Base-by-base conservation (phyloP, 2,888 invertebrate species). In the Drosophila hawaiiensis region DNA sequence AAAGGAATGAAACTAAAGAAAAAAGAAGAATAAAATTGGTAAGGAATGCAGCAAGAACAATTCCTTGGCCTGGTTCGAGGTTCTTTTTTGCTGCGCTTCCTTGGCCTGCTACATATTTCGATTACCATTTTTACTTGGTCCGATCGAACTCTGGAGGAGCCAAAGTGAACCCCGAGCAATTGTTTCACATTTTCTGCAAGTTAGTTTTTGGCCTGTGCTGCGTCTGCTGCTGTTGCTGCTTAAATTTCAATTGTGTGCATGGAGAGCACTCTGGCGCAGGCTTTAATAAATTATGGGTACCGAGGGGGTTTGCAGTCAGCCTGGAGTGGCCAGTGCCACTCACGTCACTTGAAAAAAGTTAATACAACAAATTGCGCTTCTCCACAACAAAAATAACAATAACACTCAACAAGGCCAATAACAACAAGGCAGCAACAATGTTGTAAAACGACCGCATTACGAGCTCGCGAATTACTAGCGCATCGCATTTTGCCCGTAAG, bases 281-380 rank as follows among this genome's bases (percentile, higher is more conserved):
- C 84, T 91, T 91, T 90, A 91, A 91, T 91, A 91, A 91, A 91
- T 91, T 89, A 91, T 89, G 77, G 78, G 78, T 73, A 62, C 50
- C 65, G 56, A 22, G 65, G 22, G 33, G 55, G 49, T 7, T 16
- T 69, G 55, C 61, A 41, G 58, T 67, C 58, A 62, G 63, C 62
- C 33, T 28, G 55, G 7, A 66, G 25, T 75, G 67, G 75, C 53
- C 63, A 62, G 41, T 74, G 82, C 75, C 82, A 78, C 71, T 78
- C 85, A 80, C 90, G 80, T 90, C 88, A 84, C 83, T 85, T 77
- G 72, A 76, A 75, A 86, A 86, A 90, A 88, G 83, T 90, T 86
- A 85, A 86, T 84, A 90, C 90, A 90, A 87, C 84, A 90, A 87
- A 47, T 84, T 89, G 84, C 81, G 83, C 83, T 80, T 58, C 81